Evolutionary conservation across 2,797 vertebrate genomes (phyloP), one percentile per base, ranked within the genome.

Genomic region (Arnoldichthys spilopterus): DNA sequence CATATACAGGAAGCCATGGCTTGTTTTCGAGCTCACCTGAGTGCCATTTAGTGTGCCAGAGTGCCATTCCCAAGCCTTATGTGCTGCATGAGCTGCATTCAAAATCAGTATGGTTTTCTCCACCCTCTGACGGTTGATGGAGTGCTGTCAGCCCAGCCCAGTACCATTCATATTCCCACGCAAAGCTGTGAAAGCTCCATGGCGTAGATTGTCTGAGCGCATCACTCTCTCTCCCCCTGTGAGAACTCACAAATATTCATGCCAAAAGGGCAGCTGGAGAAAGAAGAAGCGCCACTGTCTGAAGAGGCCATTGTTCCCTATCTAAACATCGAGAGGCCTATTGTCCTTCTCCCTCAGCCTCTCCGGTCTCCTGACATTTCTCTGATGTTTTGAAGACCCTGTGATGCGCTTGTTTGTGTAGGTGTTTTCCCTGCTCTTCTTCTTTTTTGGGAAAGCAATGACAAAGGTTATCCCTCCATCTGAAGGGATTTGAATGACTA

Each of bases 291-390:
- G 85, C 83, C 86, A 86, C 90, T 91, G 91, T 92, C 92, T 90
- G 89, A 90, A 85, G 88, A 89, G 80, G 80, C 90, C 68, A 91
- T 94, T 93, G 91, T 94, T 89, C 70, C 86, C 89, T 93, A 93
- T 94, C 91, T 79, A 85, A 90, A 92, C 88, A 93, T 93, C 90
- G 84, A 86, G 83, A 88, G 86, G 69, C 79, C 89, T 81, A 88
- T 94, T 94, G 91, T 93, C 78, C 86, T 76, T 82, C 66, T 18
- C 24, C 88, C 84, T 86, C 86, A 89, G 86, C 86, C 89, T 88
- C 83, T 85, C 90, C 87, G 85, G 74, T 76, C 80, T 79, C 12
- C 81, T 93, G 92, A 88, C 93, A 94, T 93, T 94, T 93, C 87
- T 92, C 86, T 90, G 85, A 7, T 62, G n/a, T 61, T 81, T 80